phyloP scores from a whole-genome alignment of 2,797 vertebrate species.

The Cirrhinus molitorella region DNA sequence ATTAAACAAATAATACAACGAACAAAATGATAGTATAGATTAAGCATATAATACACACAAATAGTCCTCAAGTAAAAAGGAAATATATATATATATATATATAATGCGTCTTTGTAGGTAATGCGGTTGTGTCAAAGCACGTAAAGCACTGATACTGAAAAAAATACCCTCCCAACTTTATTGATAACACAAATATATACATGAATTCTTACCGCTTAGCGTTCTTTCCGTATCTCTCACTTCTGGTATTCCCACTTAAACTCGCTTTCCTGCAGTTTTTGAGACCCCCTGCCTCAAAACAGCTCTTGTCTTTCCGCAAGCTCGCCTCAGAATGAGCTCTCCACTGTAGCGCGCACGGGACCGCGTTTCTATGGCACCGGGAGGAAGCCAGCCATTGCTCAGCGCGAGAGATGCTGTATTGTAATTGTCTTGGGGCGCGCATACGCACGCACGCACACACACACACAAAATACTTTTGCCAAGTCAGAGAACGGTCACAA shows the following conservation, averaged over 20 bases:
- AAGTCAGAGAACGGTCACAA: constrained; percentile 26
- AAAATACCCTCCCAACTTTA: constrained; percentile 39
- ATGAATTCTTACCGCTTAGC: constrained; percentile 42
- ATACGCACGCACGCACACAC: not conserved
- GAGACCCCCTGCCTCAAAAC: constrained; percentile 10
- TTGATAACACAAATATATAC: constrained; percentile 16
- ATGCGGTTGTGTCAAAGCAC: constrained; percentile 25
- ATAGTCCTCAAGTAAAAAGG: not conserved
- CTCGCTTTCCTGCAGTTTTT: constrained; percentile 39
- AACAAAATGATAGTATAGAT: not conserved
- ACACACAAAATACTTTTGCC: too few relatives aligned
- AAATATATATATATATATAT: too few relatives aligned
- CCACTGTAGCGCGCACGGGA: constrained; percentile 52
- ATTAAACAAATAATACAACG: not conserved
- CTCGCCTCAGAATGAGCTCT: constrained; percentile 57
- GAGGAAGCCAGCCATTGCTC: constrained; percentile 52
- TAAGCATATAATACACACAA: not conserved
- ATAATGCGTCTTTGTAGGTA: constrained; percentile 9
- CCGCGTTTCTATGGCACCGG: constrained; percentile 62
- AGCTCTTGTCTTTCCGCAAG: constrained; percentile 45
- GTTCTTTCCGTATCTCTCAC: not conserved
- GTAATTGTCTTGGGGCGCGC: constrained; percentile 52
- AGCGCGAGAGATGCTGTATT: constrained; percentile 43
- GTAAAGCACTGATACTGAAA: not conserved
- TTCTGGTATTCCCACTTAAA: constrained; percentile 42